Conservation (phyloP, 2,888 invertebrate species). For the Drosophila diplacantha region DNA sequence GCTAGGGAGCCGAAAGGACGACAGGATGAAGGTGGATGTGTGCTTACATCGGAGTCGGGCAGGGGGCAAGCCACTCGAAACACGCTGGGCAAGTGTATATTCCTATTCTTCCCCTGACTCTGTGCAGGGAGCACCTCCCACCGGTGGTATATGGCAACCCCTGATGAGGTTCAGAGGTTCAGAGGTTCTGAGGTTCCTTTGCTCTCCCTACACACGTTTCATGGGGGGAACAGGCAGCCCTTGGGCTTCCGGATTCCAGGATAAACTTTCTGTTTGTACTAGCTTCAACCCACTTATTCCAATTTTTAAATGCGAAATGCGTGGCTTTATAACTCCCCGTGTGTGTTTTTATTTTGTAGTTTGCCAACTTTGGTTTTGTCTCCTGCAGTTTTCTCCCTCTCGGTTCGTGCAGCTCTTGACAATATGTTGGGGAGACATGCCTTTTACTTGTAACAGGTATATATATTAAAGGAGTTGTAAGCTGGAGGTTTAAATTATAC, state of each 20-base stretch:
- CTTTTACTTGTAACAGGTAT: neutral
- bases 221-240: conserved; percentile 1
- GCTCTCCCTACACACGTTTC: neutral
- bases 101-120: conserved; percentile 3
- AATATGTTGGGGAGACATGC: neutral
- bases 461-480: too few species aligned
- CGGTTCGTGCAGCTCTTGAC: neutral
- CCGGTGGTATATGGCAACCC: conserved; percentile 7
- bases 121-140: conserved; percentile 9
- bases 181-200: neutral
- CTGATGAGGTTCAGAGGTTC: neutral
- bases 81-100: conserved; percentile 15
- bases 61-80: conserved; percentile 25
- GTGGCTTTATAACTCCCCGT: neutral
- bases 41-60: conserved; percentile 3
- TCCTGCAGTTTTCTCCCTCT: neutral
- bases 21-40: neutral
- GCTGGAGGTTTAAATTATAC: neutral
- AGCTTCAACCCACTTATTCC: conserved; percentile 24
- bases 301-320: conserved; percentile 17
- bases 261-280: conserved; percentile 24
- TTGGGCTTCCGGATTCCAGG: conserved; percentile 10
- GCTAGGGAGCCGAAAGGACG: neutral
- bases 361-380: conserved; percentile 23
- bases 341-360: conserved; percentile 26